These are phyloP conservation scores for Guaruba guarouba DNA, from an alignment of 2,113 vertebrate genomes.

Conservation along the genomic window DNA sequence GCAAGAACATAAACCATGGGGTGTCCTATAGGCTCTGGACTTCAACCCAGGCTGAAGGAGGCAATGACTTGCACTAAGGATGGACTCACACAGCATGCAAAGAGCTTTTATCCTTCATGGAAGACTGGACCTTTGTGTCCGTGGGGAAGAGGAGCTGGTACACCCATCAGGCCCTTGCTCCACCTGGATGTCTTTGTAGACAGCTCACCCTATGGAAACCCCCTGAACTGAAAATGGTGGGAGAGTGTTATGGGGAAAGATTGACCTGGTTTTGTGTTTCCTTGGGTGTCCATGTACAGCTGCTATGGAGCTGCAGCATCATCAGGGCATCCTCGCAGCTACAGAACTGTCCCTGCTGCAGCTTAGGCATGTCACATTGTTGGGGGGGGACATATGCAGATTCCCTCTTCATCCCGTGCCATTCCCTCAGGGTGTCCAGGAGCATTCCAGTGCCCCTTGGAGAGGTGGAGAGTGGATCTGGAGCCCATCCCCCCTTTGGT, in stretches of 20 bases:
- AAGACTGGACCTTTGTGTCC: not conserved
- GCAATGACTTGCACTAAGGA: not conserved
- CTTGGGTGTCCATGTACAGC: rapidly evolving
- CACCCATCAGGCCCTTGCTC: not conserved
- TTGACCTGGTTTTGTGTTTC: not conserved
- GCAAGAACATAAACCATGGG: not conserved
- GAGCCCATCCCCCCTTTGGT: not conserved
- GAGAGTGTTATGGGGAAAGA: not conserved
- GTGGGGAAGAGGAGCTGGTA: not conserved
- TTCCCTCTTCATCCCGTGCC: not conserved
- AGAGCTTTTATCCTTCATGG: rapidly evolving
- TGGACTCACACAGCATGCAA: not conserved
- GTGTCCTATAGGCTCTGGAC: not conserved
- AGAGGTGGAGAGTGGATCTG: not conserved
- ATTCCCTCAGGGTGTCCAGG: not conserved
- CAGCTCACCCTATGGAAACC: not conserved
- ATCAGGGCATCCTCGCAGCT: not conserved
- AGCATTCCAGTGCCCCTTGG: not conserved
- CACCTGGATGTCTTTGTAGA: not conserved
- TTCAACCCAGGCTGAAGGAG: not conserved
- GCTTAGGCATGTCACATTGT: not conserved
- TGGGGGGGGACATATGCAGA: rapidly evolving
- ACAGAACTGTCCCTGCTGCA: not conserved
- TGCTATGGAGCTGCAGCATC: not conserved
- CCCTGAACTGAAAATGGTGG: not conserved